Conservation (phyloP, 2,113 vertebrate species). For the Athene cunicularia region DNA sequence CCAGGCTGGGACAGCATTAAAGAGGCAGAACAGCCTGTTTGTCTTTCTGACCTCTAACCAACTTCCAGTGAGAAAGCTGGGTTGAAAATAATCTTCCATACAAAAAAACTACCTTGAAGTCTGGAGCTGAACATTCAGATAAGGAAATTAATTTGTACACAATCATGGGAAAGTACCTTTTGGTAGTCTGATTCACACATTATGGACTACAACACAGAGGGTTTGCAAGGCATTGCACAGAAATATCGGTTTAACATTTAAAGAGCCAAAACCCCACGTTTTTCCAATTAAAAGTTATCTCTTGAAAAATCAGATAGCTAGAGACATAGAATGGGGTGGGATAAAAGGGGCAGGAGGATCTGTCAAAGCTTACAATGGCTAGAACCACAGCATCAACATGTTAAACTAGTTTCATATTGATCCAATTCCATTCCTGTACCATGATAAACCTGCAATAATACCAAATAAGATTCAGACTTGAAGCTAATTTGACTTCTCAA, state of each 20-base stretch:
- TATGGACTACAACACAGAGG: neutral
- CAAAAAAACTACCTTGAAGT: neutral
- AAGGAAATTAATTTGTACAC: neutral
- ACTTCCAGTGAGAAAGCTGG: neutral
- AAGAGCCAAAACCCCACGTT: neutral
- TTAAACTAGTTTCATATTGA: neutral
- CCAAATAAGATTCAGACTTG: neutral
- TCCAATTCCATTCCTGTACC: neutral
- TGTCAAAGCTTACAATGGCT: neutral
- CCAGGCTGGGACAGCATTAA: neutral
- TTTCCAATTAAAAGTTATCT: neutral
- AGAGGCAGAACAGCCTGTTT: neutral
- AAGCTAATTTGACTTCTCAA: neutral
- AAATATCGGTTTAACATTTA: neutral
- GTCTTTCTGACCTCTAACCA: neutral
- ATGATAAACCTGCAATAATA: neutral
- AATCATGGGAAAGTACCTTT: neutral
- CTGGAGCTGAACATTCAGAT: neutral
- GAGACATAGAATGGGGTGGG: neutral
- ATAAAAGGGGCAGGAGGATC: neutral
- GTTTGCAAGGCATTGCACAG: neutral
- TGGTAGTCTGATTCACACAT: neutral
- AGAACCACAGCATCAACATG: neutral
- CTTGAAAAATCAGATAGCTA: neutral
- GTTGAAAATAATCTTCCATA: neutral